A percentile compares a stretch with the other conserved stretches of the same genome.
Evolutionary conservation across 2,888 invertebrate genomes (phyloP).

Genomic region (Athripsodes cinereus): DNA sequence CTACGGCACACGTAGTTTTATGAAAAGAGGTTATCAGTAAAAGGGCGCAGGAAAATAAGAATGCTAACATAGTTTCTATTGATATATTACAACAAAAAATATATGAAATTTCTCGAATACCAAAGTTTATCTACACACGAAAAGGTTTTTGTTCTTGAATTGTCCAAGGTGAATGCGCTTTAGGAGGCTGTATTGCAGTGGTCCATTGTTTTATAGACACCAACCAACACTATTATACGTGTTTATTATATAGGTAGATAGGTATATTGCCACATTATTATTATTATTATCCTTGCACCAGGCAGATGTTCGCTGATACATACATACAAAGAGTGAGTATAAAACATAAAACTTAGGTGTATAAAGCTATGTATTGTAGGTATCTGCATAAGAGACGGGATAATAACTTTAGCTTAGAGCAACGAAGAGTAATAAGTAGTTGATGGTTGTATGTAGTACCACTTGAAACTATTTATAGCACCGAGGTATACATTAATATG

Average conservation of each 20-base stretch:
- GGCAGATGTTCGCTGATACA: not conserved
- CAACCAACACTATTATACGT: not conserved
- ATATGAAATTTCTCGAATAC: no score
- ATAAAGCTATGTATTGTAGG: not conserved
- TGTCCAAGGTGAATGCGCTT: conserved; percentile 4
- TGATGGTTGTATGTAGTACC: conserved; percentile 1
- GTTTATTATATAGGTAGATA: not conserved
- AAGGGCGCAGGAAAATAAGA: no score
- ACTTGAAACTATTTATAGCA: not conserved
- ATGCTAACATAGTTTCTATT: no score
- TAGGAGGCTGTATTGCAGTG: not conserved
- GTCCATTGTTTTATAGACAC: conserved; percentile 1
- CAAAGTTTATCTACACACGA: not conserved
- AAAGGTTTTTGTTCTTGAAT: conserved; percentile 3
- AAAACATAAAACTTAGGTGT: not conserved
- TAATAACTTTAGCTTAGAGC: not conserved
- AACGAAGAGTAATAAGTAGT: not conserved
- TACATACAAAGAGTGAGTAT: not conserved
- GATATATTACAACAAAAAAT: no score
- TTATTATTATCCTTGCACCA: not conserved
- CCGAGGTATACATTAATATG: not conserved
- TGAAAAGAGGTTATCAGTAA: no score
- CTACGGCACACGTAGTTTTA: no score
- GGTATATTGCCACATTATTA: no score
- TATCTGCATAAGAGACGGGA: not conserved